phyloP scores from a whole-genome alignment of 2,113 vertebrate species.

The Sclerurus mexicanus region DNA sequence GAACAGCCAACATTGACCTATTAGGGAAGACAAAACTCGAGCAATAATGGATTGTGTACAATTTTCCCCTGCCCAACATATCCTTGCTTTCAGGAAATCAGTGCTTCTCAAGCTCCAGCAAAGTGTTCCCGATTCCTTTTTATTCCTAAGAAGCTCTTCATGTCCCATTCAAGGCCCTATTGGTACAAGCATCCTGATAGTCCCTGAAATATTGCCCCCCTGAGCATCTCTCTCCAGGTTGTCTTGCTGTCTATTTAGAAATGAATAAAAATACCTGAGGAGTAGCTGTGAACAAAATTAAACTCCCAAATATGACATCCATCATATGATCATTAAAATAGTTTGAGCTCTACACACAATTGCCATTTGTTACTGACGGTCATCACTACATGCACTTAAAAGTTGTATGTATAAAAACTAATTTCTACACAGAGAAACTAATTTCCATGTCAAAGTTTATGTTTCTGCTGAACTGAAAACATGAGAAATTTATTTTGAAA shows the following conservation, averaged over 20 bases:
- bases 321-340: not conserved
- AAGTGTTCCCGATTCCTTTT: not conserved
- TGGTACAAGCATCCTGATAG: not conserved
- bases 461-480: not conserved
- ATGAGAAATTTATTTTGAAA: not conserved
- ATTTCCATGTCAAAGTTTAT: not conserved
- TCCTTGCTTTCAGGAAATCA: not conserved
- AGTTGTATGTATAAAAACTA: not conserved
- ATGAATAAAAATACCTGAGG: not conserved
- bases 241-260: not conserved
- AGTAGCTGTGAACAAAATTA: not conserved
- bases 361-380: not conserved
- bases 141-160: not conserved
- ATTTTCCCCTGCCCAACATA: accelerated
- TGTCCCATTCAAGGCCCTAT: not conserved
- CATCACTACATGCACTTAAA: not conserved
- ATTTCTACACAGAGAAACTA: not conserved
- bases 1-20: not conserved
- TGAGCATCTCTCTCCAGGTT: not conserved
- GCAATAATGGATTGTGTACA: not conserved
- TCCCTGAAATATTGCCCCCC: not conserved
- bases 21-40: not conserved
- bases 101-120: not conserved
- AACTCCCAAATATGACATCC: not conserved
- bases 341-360: accelerated